Percentiles rank a stretch among this genome's conserved stretches.
Conservation (phyloP, 2,113 vertebrate species). For the Pycnonotus jocosus region DNA sequence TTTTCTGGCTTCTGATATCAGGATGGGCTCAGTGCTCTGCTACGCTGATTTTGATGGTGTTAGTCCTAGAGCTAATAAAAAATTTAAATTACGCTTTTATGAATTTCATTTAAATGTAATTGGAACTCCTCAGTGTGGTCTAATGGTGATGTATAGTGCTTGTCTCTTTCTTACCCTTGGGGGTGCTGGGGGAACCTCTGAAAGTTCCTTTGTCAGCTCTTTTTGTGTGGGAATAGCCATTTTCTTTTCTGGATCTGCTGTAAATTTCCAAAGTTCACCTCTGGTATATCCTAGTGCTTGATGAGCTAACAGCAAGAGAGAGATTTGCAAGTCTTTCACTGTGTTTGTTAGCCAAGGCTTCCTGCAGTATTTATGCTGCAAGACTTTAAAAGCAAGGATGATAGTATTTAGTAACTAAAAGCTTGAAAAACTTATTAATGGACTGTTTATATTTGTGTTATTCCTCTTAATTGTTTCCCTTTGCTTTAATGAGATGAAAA, state of each 20-base stretch:
- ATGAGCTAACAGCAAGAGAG: background rate
- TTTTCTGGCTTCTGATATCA: background rate
- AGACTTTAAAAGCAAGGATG: background rate
- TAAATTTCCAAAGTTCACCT: background rate
- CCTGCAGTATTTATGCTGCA: background rate
- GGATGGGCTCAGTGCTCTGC: background rate
- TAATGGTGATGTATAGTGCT: background rate
- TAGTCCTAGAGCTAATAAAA: background rate
- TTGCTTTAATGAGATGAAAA: constrained; percentile 7
- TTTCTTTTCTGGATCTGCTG: background rate
- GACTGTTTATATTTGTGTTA: constrained; percentile 17
- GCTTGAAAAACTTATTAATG: background rate
- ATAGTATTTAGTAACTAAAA: background rate
- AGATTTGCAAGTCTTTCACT: background rate
- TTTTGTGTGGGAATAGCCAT: background rate
- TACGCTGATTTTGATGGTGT: background rate
- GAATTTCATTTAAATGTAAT: background rate
- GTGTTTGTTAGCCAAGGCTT: background rate
- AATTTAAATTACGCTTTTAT: background rate
- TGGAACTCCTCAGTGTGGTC: background rate
- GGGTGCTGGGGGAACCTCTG: background rate
- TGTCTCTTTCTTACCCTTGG: background rate
- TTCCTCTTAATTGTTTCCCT: constrained; percentile 4
- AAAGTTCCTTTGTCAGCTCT: background rate
- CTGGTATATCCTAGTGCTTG: background rate